A percentile compares a stretch with the other conserved stretches of the same genome.
Evolutionary conservation across 1,140 invertebrate genomes (phyloP).

Genomic region (Scaptodrosophila lebanonensis): DNA sequence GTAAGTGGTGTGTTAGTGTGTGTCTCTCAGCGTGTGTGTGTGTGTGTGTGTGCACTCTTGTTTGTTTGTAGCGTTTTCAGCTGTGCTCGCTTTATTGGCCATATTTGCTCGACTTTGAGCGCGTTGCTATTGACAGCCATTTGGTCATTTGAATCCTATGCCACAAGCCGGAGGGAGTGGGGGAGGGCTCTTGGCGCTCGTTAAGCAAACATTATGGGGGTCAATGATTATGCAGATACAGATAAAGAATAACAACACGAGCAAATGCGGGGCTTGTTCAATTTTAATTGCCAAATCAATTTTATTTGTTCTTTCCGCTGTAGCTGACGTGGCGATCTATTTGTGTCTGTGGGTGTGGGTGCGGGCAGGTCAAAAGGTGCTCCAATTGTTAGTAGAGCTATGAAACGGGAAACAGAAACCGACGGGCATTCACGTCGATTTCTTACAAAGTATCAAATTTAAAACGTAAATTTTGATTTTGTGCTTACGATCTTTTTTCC

Average conservation of each 20-base stretch:
- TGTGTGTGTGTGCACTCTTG: slow-evolving; percentile 12
- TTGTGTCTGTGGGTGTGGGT: no score
- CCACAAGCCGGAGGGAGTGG: slow-evolving; percentile 5
- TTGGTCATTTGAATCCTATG: slow-evolving; percentile 19
- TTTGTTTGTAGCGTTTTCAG: slow-evolving; percentile 33
- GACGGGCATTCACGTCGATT: no score
- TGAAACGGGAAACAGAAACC: no score
- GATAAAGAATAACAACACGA: background rate
- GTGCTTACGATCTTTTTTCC: no score
- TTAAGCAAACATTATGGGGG: slow-evolving; percentile 40
- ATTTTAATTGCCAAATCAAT: slow-evolving; percentile 28
- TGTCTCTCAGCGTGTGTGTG: slow-evolving; percentile 1
- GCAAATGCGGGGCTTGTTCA: background rate
- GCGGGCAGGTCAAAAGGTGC: no score
- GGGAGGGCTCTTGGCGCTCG: no score
- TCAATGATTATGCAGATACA: slow-evolving; percentile 40
- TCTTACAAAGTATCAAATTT: no score
- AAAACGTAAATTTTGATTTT: no score
- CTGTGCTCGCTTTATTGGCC: background rate
- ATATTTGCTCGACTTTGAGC: background rate
- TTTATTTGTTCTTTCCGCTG: no score
- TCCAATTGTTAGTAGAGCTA: no score
- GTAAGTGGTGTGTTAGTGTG: slow-evolving; percentile 8
- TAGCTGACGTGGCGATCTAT: no score
- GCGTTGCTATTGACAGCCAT: no score